These are phyloP conservation scores for Antitype chi DNA, from an alignment of 2,888 invertebrate genomes.

Conservation along the genomic window DNA sequence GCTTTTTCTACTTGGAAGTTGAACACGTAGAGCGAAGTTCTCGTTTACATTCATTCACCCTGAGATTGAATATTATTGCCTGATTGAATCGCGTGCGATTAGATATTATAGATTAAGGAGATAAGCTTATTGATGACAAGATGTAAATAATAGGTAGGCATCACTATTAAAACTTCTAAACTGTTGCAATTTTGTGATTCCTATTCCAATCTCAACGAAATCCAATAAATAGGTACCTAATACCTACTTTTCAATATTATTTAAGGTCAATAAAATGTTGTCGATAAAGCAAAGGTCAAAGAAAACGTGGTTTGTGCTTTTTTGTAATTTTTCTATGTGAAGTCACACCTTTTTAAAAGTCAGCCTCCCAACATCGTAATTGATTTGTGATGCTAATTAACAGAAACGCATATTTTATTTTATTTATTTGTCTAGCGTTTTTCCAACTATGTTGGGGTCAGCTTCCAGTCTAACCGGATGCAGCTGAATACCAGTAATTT, in stretches of 20 bases:
- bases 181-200: background rate
- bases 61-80: constrained; percentile 14
- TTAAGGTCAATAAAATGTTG: background rate
- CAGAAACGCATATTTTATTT: background rate
- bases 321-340: constrained; percentile 1
- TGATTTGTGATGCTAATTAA: constrained; percentile 46
- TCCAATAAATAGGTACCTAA: background rate
- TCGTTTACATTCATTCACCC: constrained; percentile 32
- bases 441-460: too few species aligned
- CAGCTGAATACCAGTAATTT: too few species aligned
- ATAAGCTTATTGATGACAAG: background rate
- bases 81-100: constrained; percentile 35
- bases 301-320: constrained; percentile 4
- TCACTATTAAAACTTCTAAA: background rate
- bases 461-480: too few species aligned
- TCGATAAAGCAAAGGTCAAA: constrained; percentile 12
- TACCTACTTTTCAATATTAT: background rate
- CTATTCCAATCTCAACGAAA: background rate
- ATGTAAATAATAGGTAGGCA: constrained; percentile 2
- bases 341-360: constrained; percentile 10
- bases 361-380: constrained; percentile 28
- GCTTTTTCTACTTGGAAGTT: constrained; percentile 5
- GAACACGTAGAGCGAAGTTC: background rate
- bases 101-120: constrained; percentile 11
- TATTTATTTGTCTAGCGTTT: too few species aligned